Evolutionary conservation across 1,140 invertebrate species (phyloP), one percentile per base, ranked within the genome.

Genomic region (Adelges cooleyi): DNA sequence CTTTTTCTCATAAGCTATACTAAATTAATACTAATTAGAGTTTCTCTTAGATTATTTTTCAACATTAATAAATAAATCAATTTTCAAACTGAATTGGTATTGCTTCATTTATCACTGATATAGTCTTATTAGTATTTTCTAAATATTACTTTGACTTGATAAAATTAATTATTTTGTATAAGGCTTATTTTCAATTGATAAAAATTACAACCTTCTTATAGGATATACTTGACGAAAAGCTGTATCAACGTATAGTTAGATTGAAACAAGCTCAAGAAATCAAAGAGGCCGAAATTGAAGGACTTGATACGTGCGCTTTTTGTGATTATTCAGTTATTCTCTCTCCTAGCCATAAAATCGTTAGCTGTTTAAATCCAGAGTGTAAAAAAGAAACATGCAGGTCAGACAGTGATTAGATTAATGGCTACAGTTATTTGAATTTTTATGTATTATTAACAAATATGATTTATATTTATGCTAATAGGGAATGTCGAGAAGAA

Each of bases 371-470:
- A 0, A 84, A 86, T 74, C 76, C 77, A 4, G 80, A 84, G 22
- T 86, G 84, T 69, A 78, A 80, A 71, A 82, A 81, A 71, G 82
- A 84, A 68, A 79, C 81, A 1, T 86, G 83, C 72, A 75, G 83
- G 75, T 77, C 9, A 27, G 6, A 49, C 22, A 25, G 8, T 23
- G 10, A 8, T 17, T 42, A 53, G 5, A 11, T 42, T 42, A 42
- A 13, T n/a, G n/a, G n/a, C n/a, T n/a, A n/a, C 13, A 38, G 36
- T 38, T 13, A 38, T 8, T 38, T 38, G 13, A 38, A 38, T 6
- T 38, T 38, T 38, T n/a, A 8, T 38, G 36, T 38, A 38, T 38
- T 38, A 8, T 38, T 38, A 38, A 38, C 29, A 51, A 17, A 51
- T n/a, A n/a, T n/a, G n/a, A 51, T 6, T 27, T 51, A 1, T 50